Evolutionary conservation across 2,797 vertebrate species (phyloP), one percentile per base, ranked within the genome.

Genomic region (Sphenodon punctatus): DNA sequence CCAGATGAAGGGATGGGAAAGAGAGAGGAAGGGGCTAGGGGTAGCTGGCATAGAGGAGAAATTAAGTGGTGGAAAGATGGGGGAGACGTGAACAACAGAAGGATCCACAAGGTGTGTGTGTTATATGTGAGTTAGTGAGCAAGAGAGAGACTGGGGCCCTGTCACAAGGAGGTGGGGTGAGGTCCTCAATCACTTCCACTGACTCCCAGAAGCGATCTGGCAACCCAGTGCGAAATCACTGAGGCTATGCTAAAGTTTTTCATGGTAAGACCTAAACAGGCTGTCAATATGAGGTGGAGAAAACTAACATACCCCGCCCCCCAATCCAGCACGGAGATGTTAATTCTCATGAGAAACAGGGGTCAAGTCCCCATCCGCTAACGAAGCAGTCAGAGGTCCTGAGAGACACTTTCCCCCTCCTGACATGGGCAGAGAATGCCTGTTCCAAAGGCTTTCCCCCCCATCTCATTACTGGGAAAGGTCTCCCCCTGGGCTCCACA

Each of bases 391-490:
- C 30, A 10, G 38, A 17, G 20, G 38, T 32, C 2, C n/a, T 27
- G 22, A 41, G 23, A 20, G 6, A 23, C 19, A 13, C 42, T 59
- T 32, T 25, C n/a, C 42, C 41, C 27, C 34, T 14, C 41, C 7
- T 2, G 23, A 7, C 41, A 30, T 72, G 4, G 22, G 38, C 43
- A 10, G 43, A 48, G 63, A 59, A 72, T 46, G 6, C 39, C 10
- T 19, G 11, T 71, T 48, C 48, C 49, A 15, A 51, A 55, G 16
- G 4, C 30, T 19, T 19, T 3, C 51, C 19, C 19, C 53, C 22
- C 10, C 30, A 20, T 27, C 53, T 66, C 73, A 71, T 48, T 76
- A 46, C 51, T 60, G 38, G 67, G 61, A 76, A 82, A 32, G 25
- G 8, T 51, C 22, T 51, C 27, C 66, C 49, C 39, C 32, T 32